These are phyloP conservation scores for western clawed frog (Xenopus tropicalis) DNA, from an alignment of 2,113 vertebrate genomes.

Conservation along the genomic window DNA sequence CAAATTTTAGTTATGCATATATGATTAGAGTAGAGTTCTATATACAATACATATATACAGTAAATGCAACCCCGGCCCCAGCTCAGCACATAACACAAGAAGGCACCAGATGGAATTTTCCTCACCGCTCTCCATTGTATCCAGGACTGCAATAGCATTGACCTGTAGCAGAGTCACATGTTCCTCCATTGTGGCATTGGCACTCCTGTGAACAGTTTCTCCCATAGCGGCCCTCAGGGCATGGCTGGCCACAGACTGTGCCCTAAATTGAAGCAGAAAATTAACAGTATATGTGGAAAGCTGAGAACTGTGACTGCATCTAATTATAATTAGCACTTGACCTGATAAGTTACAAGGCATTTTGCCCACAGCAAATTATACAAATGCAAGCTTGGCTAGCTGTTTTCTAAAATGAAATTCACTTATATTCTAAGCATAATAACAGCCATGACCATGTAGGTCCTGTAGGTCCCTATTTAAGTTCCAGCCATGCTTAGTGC, in stretches of 20 bases:
- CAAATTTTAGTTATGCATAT: no score
- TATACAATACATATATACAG: no score
- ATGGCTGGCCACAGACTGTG: conserved; percentile 92
- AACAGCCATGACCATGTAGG: no score
- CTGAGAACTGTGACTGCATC: conserved; percentile 13
- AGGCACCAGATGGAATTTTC: background rate
- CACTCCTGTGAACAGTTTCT: conserved; percentile 93
- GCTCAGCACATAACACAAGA: no score
- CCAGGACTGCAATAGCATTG: conserved; percentile 86
- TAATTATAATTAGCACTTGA: conserved; percentile 35
- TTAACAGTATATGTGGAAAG: conserved; percentile 43
- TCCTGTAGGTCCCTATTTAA: no score
- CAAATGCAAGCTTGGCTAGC: no score
- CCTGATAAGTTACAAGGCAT: background rate
- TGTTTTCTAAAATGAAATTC: no score
- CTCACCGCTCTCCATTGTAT: conserved; percentile 88
- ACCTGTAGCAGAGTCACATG: conserved; percentile 72
- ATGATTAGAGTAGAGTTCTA: no score
- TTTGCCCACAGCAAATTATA: no score
- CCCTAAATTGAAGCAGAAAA: conserved; percentile 73
- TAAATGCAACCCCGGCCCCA: no score
- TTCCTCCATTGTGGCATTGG: conserved; percentile 91
- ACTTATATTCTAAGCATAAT: no score
- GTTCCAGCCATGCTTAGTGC: no score
- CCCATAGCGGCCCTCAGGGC: conserved; percentile 85